Conservation (phyloP, 2,113 vertebrate species). For the Vidua macroura region DNA sequence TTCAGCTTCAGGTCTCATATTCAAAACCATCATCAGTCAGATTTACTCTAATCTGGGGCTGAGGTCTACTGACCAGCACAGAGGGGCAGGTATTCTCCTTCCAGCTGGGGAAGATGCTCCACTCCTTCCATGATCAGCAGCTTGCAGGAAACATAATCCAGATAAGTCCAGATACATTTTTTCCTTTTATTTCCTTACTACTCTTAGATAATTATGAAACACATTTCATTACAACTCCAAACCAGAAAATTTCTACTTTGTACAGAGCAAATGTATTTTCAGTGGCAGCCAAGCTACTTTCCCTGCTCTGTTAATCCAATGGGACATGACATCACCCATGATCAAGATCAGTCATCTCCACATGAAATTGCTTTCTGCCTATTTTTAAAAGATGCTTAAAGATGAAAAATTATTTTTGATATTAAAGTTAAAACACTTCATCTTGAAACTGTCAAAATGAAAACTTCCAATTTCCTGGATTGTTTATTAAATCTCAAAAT, state of each 20-base stretch:
- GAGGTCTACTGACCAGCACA: not conserved
- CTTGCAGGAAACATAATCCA: not conserved
- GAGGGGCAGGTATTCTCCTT: not conserved
- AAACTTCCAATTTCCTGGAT: constrained; percentile 37
- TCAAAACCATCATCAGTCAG: not conserved
- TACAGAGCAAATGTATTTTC: not conserved
- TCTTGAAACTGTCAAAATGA: constrained; percentile 23
- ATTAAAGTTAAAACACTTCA: constrained; percentile 20
- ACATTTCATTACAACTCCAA: not conserved
- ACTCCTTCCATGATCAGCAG: not conserved
- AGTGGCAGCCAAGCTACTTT: not conserved
- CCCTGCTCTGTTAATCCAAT: not conserved
- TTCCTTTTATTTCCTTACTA: not conserved
- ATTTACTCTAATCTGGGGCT: not conserved
- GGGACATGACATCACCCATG: not conserved
- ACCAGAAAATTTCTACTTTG: not conserved
- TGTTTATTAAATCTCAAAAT: constrained; percentile 39
- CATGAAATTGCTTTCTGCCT: not conserved
- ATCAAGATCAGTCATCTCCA: not conserved
- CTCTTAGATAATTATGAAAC: not conserved
- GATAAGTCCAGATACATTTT: not conserved
- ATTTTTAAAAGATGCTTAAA: not conserved
- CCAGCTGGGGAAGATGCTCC: not conserved
- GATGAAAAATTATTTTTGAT: constrained; percentile 37
- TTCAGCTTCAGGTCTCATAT: not conserved